A percentile compares a stretch with the other conserved stretches of the same genome.
Evolutionary conservation across 2,797 vertebrate genomes (phyloP).

Genomic region (Gobio occitaniae): DNA sequence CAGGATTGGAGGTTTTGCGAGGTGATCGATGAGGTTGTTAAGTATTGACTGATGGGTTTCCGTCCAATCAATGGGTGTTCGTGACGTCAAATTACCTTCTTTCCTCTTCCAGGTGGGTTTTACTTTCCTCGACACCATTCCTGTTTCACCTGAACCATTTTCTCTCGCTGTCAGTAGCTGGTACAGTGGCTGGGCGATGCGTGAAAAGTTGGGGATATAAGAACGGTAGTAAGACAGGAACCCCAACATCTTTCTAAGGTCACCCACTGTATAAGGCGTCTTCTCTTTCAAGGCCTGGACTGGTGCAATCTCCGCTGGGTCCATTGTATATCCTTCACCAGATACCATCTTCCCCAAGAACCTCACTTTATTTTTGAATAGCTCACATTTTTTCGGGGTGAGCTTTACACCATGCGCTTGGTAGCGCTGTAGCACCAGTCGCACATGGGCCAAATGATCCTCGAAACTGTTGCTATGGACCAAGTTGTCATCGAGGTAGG

Average conservation of each 20-base stretch:
- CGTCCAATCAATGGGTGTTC: background rate
- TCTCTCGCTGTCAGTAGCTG: background rate
- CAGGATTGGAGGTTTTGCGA: background rate
- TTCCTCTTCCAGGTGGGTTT: background rate
- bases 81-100: background rate
- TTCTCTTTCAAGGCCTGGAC: constrained; percentile 4
- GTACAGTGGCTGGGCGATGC: constrained; percentile 6
- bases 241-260: background rate
- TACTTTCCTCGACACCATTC: background rate
- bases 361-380: background rate
- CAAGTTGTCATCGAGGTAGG: background rate
- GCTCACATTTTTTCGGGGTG: background rate
- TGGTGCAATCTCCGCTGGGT: background rate
- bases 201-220: constrained; percentile 15
- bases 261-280: constrained; percentile 15
- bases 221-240: constrained; percentile 8
- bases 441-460: background rate
- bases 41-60: background rate
- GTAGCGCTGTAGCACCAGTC: background rate
- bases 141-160: background rate
- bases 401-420: constrained; percentile 11
- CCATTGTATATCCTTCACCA: background rate
- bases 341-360: background rate
- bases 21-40: background rate
- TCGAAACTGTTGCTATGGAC: background rate